Conservation (phyloP, 2,113 vertebrate species). For the Enhydra lutris region DNA sequence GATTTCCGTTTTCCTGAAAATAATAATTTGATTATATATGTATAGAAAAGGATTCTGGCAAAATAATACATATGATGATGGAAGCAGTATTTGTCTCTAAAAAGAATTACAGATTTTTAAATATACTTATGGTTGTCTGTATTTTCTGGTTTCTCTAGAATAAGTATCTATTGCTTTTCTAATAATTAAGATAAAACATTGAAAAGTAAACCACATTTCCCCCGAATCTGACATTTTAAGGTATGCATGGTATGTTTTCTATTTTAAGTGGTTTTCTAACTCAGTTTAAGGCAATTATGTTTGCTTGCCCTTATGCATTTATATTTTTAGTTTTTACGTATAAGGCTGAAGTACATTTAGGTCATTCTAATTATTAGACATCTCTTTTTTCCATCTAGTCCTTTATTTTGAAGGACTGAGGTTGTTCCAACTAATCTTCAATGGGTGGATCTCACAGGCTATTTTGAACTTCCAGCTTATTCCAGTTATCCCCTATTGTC, state of each 20-base stretch:
- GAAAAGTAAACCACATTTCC: background rate
- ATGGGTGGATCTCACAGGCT: background rate
- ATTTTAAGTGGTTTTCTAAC: background rate
- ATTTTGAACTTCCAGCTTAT: background rate
- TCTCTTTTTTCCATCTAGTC: background rate
- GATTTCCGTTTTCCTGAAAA: background rate
- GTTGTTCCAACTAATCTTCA: background rate
- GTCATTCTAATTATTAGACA: background rate
- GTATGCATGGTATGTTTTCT: background rate
- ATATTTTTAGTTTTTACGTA: background rate
- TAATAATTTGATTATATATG: background rate
- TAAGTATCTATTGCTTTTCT: background rate
- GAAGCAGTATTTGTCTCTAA: background rate
- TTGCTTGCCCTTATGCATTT: background rate
- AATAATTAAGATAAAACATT: background rate
- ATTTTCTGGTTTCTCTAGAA: background rate
- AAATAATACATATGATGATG: background rate
- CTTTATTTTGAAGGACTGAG: background rate
- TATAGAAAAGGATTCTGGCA: background rate
- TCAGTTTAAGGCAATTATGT: background rate
- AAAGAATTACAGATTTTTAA: background rate
- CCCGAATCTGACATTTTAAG: background rate
- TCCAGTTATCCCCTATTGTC: background rate
- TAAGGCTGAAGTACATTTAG: background rate
- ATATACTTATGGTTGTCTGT: background rate